These are phyloP conservation scores for Agrotis clavis DNA, from an alignment of 2,888 invertebrate genomes.

Conservation along the genomic window DNA sequence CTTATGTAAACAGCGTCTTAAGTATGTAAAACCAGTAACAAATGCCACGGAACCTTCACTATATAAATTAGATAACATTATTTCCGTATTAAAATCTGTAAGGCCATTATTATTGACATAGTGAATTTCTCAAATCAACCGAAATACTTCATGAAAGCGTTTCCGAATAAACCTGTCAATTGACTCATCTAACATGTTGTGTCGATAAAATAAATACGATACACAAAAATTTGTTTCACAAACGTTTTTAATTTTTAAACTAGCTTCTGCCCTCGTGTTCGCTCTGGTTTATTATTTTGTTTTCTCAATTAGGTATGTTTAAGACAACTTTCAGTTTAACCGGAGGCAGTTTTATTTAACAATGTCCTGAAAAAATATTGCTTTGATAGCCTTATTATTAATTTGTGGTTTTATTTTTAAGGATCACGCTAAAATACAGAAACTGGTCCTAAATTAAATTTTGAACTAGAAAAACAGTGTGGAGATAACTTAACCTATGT, in stretches of 20 bases:
- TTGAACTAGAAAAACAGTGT: too few relatives aligned
- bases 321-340: too few relatives aligned
- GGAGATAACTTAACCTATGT: too few relatives aligned
- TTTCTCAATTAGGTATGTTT: not conserved
- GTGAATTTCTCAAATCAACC: constrained; percentile 29
- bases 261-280: not conserved
- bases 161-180: constrained; percentile 37
- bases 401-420: too few relatives aligned
- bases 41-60: constrained; percentile 51
- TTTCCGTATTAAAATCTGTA: constrained; percentile 34
- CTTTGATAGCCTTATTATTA: too few relatives aligned
- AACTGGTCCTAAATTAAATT: too few relatives aligned
- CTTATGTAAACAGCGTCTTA: constrained; percentile 20
- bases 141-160: constrained; percentile 3
- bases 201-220: constrained; percentile 28
- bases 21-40: constrained; percentile 38
- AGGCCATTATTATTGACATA: constrained; percentile 21
- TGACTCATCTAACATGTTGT: constrained; percentile 21
- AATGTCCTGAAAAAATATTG: too few relatives aligned
- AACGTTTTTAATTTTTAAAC: constrained; percentile 28
- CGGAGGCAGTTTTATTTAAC: too few relatives aligned
- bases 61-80: constrained; percentile 36
- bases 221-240: constrained; percentile 1
- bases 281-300: not conserved
- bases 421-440: too few relatives aligned